Percentiles rank a stretch among this genome's conserved stretches.
phyloP scores from a whole-genome alignment of 1,140 invertebrate genomes.

The Panagrolaimus sp. region DNA sequence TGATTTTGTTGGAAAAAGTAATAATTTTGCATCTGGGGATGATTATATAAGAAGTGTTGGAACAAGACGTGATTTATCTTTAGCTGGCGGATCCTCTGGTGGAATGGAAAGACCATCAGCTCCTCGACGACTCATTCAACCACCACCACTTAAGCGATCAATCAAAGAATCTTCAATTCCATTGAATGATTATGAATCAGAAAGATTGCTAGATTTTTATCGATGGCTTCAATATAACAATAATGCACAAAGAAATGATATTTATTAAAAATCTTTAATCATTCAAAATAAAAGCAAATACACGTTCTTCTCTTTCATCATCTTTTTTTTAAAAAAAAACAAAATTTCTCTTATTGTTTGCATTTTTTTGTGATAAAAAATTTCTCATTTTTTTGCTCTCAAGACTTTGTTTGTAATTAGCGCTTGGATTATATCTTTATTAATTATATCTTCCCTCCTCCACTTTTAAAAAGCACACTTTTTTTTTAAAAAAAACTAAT shows the following conservation, averaged over 20 bases:
- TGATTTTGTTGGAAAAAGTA: conserved; percentile 6
- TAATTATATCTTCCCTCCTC: too few species aligned
- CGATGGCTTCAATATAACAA: conserved; percentile 9
- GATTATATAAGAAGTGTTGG: conserved; percentile 12
- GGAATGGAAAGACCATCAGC: conserved; percentile 18
- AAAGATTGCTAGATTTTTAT: background rate
- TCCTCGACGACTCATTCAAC: conserved; percentile 25
- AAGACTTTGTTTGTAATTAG: too few species aligned
- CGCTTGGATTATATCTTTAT: too few species aligned
- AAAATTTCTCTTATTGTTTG: too few species aligned
- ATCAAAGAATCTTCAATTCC: background rate
- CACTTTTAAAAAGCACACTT: too few species aligned
- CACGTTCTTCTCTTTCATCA: too few species aligned
- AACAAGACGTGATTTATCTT: conserved; percentile 5
- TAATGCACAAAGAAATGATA: background rate
- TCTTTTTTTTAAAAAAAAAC: too few species aligned
- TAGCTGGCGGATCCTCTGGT: background rate
- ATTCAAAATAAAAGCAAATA: too few species aligned
- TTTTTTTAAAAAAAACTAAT: too few species aligned
- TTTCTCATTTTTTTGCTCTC: too few species aligned
- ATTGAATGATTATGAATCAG: background rate
- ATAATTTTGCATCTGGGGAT: conserved; percentile 7
- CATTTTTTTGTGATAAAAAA: too few species aligned
- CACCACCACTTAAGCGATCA: conserved; percentile 25
- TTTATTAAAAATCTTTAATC: too few species aligned